Evolutionary conservation across 2,113 vertebrate genomes (phyloP), one percentile per base, ranked within the genome.

Genomic region (Limnothrissa miodon): DNA sequence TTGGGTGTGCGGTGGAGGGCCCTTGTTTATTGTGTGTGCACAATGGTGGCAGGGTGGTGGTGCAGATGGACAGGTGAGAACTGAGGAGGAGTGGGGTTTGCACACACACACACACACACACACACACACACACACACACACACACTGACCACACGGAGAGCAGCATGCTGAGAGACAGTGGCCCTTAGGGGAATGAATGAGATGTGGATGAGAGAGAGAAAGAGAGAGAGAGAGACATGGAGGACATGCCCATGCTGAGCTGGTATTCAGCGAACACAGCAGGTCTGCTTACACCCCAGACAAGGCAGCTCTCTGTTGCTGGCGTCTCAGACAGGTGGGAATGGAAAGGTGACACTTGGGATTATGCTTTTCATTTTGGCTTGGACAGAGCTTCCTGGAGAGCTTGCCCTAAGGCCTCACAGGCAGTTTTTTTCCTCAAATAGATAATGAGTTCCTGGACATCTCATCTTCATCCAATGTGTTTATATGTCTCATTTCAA

Each of bases 31-130:
- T 83, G 82, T 81, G 78, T 21, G 48, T 59, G 59, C 25, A 45
- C 39, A 29, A 39, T 66, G 81, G 21, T 33, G 42, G 78, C 42
- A 78, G 59, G 25, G 29, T 11, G 29, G 29, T 1, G 33, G 48
- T 39, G 39, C 78, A 33, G 45, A 79, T 36, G 79, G 85, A 80
- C 85, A 86, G 82, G 82, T 86, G 53, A 79, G 74, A 15, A 78
- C 84, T 29, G 56, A 42, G 4, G 8, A 78, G 62, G 53, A 10
- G 59, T 78, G 45, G 8, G n/a, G 79, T 62, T 39, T 56, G 11
- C 1, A 39, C 59, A 56, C 36, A 42, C 56, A 15, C n/a, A n/a
- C n/a, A n/a, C n/a, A n/a, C n/a, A n/a, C n/a, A n/a, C n/a, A n/a
- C n/a, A n/a, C n/a, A n/a, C n/a, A n/a, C n/a, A n/a, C 36, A 7